Base-by-base conservation (phyloP, 2,888 invertebrate species). In the Stratiomys singularior region DNA sequence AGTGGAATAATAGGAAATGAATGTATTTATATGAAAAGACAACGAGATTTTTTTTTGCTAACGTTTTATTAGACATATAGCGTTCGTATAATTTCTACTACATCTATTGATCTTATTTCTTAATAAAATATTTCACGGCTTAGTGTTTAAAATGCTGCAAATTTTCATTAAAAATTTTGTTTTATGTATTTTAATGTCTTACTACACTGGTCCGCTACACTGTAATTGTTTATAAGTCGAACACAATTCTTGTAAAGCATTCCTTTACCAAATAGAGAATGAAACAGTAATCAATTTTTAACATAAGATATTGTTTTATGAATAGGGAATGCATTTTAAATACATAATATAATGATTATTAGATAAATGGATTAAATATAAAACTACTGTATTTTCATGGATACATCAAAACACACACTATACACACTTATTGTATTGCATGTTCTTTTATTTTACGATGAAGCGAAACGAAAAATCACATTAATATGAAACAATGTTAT, bases 21-120 rank as follows among this genome's bases (percentile, higher is more conserved):
- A 46, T 23, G 46, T 23, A 67, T 15, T 46, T 71, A 71, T 52
- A 47, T 56, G 56, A 56, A 74, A 74, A 74, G 74, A 74, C 74
- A 74, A 74, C 74, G 74, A 74, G 74, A 74, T 74, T 74, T 44
- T 74, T 74, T 37, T 37, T 71, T 27, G n/a, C 25, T 64, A 64
- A 60, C 5, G 7, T 25, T 66, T 15, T 66, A 66, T n/a, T 66
- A 30, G 66, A 30, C 66, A 66, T 23, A 1, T 18, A 46, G 46
- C 69, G 13, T 11, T 67, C 69, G 18, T 37, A n/a, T 66, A 11
- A 64, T 9, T 15, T 30, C 28, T 30, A n/a, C 28, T 18, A 7
- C 30, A 64, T 27, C 28, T 28, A 64, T 23, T 66, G n/a, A 37
- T 66, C 5, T 30, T 18, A 37, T 18, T 30, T 1, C 1, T 63